Evolutionary conservation across 2,797 vertebrate species (phyloP).

Genomic region (Philypnodon macrostomus): DNA sequence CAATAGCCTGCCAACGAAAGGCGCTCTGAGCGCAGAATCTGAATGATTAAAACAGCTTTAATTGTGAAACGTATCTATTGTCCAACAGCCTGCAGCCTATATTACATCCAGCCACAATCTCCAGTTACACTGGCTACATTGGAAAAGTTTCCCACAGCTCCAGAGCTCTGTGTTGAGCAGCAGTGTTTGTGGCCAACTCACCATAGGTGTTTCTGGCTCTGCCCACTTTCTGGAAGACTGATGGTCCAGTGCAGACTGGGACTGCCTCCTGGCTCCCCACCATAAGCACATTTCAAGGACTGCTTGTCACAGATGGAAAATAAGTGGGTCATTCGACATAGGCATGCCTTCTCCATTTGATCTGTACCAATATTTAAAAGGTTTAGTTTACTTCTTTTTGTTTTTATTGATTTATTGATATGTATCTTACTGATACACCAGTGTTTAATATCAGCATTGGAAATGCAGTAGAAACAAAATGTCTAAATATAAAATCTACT

Average conservation of each 20-base stretch:
- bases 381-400: not conserved
- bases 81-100: slow-evolving; percentile 7
- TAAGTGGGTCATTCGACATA: slow-evolving; percentile 67
- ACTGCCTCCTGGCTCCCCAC: slow-evolving; percentile 63
- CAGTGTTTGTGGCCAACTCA: slow-evolving; percentile 59
- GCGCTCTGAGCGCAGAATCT: slow-evolving; percentile 19
- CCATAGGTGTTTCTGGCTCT: slow-evolving; percentile 65
- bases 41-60: slow-evolving; percentile 17
- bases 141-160: slow-evolving; percentile 29
- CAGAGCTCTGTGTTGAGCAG: slow-evolving; percentile 32
- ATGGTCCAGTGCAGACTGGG: slow-evolving; percentile 66
- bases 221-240: slow-evolving; percentile 72
- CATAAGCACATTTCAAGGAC: slow-evolving; percentile 68
- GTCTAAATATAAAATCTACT: not conserved
- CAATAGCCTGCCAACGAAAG: slow-evolving; percentile 40
- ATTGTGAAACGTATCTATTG: slow-evolving; percentile 13
- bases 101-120: slow-evolving; percentile 11
- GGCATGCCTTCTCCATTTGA: slow-evolving; percentile 44
- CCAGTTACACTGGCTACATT: not conserved
- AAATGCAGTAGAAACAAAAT: not conserved
- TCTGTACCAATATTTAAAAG: slow-evolving; percentile 5
- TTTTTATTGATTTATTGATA: not conserved
- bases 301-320: slow-evolving; percentile 76
- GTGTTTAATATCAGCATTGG: not conserved
- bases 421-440: not conserved